A percentile compares a stretch with the other conserved stretches of the same genome.
These are phyloP conservation scores for Hyperoodon ampullatus DNA, from an alignment of 2,113 vertebrate species.

Conservation along the genomic window DNA sequence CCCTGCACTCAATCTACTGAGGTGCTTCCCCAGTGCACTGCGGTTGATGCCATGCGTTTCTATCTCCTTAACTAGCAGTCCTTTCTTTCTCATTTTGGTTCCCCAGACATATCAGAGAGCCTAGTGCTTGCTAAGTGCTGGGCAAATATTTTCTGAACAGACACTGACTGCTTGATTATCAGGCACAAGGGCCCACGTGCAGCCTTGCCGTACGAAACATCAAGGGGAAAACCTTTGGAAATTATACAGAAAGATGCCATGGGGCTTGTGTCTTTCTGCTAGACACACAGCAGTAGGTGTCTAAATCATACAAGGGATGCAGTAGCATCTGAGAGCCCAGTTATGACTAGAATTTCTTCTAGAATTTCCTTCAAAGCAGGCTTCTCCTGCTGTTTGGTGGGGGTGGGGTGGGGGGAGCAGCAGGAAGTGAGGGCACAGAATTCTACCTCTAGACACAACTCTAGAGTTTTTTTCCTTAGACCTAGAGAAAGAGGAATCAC, in stretches of 20 bases:
- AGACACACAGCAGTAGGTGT: background rate
- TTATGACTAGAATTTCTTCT: conserved; percentile 50
- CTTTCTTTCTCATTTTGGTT: conserved; percentile 22
- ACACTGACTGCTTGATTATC: background rate
- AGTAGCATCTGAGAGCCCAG: background rate
- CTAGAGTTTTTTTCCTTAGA: background rate
- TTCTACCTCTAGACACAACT: conserved; percentile 15
- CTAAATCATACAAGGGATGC: background rate
- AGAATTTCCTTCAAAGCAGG: background rate
- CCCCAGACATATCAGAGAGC: background rate
- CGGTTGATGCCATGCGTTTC: background rate
- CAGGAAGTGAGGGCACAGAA: background rate
- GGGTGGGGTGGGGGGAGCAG: background rate
- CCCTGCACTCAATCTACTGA: background rate
- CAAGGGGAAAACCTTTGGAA: background rate
- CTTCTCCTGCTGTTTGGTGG: background rate
- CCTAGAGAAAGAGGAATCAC: background rate
- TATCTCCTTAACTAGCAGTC: background rate
- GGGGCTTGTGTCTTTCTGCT: background rate
- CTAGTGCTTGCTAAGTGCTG: background rate
- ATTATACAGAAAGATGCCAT: background rate
- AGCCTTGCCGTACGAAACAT: background rate
- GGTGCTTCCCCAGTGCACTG: background rate
- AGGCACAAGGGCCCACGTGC: background rate
- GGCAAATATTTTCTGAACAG: background rate